These are phyloP conservation scores for Nymphalis c-album DNA, from an alignment of 2,888 invertebrate genomes.

Conservation along the genomic window DNA sequence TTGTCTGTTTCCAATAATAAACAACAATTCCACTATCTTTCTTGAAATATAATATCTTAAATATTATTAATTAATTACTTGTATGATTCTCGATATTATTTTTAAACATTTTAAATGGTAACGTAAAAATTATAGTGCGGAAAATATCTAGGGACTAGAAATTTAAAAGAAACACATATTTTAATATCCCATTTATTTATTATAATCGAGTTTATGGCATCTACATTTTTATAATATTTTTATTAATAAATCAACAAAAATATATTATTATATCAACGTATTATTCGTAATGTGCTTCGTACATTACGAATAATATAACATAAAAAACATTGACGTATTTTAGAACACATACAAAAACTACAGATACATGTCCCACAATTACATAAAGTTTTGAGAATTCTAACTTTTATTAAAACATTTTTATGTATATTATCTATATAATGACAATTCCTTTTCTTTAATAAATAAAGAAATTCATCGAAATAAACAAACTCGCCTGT, in stretches of 20 bases:
- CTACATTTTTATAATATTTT: constrained; percentile 22
- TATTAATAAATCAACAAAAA: constrained; percentile 9
- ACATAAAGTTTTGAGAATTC: too few species aligned
- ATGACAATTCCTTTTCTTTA: too few species aligned
- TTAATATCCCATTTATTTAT: constrained; percentile 48
- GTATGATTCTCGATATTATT: too few species aligned
- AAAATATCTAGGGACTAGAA: not conserved
- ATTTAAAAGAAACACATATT: constrained; percentile 16
- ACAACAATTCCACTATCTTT: too few species aligned
- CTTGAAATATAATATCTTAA: too few species aligned
- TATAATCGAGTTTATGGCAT: constrained; percentile 31
- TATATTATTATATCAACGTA: constrained; percentile 20
- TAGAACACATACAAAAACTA: constrained; percentile 7
- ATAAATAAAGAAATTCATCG: constrained; percentile 1
- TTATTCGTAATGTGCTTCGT: too few species aligned
- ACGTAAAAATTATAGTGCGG: too few species aligned
- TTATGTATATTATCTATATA: not conserved
- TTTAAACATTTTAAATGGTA: too few species aligned
- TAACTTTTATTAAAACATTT: not conserved
- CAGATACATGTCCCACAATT: not conserved
- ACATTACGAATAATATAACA: constrained; percentile 19
- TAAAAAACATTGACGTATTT: constrained; percentile 10
- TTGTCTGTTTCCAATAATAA: too few species aligned
- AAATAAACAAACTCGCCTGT: constrained; percentile 40
- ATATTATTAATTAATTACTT: too few species aligned